Evolutionary conservation across 2,113 vertebrate genomes (phyloP), one percentile per base, ranked within the genome.

Genomic region (Pongo pygmaeus): DNA sequence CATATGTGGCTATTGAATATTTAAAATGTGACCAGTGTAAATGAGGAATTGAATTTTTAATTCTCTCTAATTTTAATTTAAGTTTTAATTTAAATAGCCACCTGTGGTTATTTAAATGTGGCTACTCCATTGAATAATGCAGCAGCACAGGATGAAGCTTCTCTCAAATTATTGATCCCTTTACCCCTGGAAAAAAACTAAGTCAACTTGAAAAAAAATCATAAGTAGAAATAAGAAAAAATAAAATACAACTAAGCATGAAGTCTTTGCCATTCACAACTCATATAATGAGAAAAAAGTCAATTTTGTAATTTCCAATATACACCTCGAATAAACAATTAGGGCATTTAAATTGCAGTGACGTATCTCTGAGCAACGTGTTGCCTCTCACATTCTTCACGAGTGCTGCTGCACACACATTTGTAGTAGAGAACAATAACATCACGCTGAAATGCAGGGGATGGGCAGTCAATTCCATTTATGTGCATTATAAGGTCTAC

Each of bases 1-100:
- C 32, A 38, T 18, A 52, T 23, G 27, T 40, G 25, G 22, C 17
- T 67, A 20, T n/a, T 89, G 30, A 48, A 11, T 61, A 87, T 67
- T 79, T 80, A 12, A 95, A 94, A 77, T 46, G 43, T 61, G 18
- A 1, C 38, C 88, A 74, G 23, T 81, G 5, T 20, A 81, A 40
- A 12, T 13, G 22, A 93, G 27, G 32, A 88, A 84, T 23, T 16
- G 20, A 83, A 80, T 87, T 83, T 93, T 57, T 27, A 85, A 91
- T 50, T 88, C 91, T n/a, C 79, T 72, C 38, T 69, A n/a, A 84
- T 83, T 80, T 75, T 81, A 81, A 59, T 89, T 89, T 85, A 85
- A 52, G 16, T 81, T 84, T 84, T 69, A 88, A 83, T 64, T 93
- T 84, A 90, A 75, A 50, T 64, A 77, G 16, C 22, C 27, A 78